Evolutionary conservation across 2,888 invertebrate species (phyloP), one percentile per base, ranked within the genome.

Genomic region (Anodontia alba): DNA sequence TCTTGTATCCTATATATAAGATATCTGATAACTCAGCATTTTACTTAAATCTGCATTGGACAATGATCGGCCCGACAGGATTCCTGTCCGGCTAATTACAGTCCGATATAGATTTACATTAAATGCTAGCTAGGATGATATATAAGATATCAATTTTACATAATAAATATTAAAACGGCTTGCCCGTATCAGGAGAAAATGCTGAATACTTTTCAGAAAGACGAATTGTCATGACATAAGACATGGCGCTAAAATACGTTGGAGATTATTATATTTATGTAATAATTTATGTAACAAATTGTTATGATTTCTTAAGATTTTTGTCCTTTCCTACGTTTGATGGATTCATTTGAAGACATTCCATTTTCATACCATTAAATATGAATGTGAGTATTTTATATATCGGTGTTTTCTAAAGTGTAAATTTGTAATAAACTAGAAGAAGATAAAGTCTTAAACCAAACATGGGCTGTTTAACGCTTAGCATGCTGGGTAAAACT

Each of bases 341-440:
- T 87, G 84, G 84, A 74, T 84, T 87, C 62, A 81, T 80, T 83
- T 84, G 66, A 66, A 75, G 78, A 87, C 87, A 87, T 87, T 87
- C 87, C 87, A 87, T 71, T 83, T 46, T 77, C 46, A 71, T 71
- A 71, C 5, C 71, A 36, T 78, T 54, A 73, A 68, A n/a, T n/a
- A n/a, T n/a, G n/a, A 5, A 54, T 54, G 46, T 57, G 49, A 54
- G 49, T 72, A 51, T 71, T 78, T 36, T 54, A 71, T 51, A 78
- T 71, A 31, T 67, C 3, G 67, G 29, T 67, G 67, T 67, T 33
- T 67, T 29, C 42, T 67, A 67, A 67, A 67, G 38, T 42, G 67
- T 67, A n/a, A 42, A 23, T 12, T 67, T 42, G 67, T 67, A n/a
- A 8, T 46, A 46, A 42, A 20, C 46, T 46, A 46, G 46, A 23